Conservation (phyloP, 1,140 invertebrate species). For the Caenorhabditis elegans region DNA sequence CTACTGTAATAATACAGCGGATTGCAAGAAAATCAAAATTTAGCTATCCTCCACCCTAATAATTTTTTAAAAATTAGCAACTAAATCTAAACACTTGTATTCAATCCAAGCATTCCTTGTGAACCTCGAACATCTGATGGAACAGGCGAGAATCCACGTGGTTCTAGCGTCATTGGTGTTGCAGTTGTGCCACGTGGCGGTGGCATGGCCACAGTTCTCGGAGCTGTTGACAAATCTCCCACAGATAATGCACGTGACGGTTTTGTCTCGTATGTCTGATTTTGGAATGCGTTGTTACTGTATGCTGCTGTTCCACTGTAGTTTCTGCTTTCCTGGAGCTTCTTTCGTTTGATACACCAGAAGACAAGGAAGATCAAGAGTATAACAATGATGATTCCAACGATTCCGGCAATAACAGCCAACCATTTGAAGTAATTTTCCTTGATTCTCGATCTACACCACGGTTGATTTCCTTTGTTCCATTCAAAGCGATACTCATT, state of each 20-base stretch:
- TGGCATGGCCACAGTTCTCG: background rate
- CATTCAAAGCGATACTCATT: conserved; percentile 65
- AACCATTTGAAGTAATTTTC: conserved; percentile 65
- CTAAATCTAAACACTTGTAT: background rate
- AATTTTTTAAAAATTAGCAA: background rate
- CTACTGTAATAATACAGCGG: too few species aligned
- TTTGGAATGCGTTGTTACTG: conserved; percentile 16
- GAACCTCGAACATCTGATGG: background rate
- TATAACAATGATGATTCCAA: conserved; percentile 44
- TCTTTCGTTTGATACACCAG: conserved; percentile 47
- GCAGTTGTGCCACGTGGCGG: conserved; percentile 6
- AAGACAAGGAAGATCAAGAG: conserved; percentile 46
- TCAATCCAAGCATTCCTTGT: background rate
- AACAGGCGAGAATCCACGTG: background rate
- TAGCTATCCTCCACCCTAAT: too few species aligned
- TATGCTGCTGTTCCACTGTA: background rate
- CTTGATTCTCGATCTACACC: conserved; percentile 65
- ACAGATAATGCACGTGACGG: background rate
- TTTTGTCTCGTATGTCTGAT: conserved; percentile 11
- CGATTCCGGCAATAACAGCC: conserved; percentile 52
- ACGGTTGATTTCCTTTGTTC: conserved; percentile 60
- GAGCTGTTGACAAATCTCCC: background rate
- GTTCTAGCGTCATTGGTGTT: background rate
- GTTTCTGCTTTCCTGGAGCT: background rate
- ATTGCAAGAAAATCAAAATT: too few species aligned